These are phyloP conservation scores for Sialis lutaria DNA, from an alignment of 2,888 invertebrate species.

Conservation along the genomic window DNA sequence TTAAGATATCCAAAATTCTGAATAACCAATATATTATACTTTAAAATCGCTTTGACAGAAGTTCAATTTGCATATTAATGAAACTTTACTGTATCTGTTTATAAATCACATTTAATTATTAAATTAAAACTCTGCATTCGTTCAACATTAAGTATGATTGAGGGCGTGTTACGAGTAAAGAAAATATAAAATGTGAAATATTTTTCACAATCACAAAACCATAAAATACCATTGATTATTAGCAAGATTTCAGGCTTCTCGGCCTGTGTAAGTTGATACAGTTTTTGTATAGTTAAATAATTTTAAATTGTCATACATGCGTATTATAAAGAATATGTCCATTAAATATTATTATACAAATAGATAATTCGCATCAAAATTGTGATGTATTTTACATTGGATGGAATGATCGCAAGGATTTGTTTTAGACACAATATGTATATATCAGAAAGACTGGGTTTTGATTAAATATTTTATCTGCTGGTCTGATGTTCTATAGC, in stretches of 20 bases:
- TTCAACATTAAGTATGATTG: too few relatives aligned
- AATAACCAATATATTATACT: too few relatives aligned
- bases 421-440: conserved; percentile 15
- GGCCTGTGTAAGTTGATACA: neutral
- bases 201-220: too few relatives aligned
- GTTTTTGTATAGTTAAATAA: conserved; percentile 5
- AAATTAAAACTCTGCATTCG: too few relatives aligned
- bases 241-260: neutral
- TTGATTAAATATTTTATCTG: conserved; percentile 3
- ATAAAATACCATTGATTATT: too few relatives aligned
- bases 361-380: conserved; percentile 16
- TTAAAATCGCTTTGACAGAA: too few relatives aligned
- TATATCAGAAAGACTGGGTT: conserved; percentile 1
- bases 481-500: conserved; percentile 3
- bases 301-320: conserved; percentile 3
- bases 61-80: too few relatives aligned
- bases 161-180: too few relatives aligned
- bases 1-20: too few relatives aligned
- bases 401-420: conserved; percentile 12
- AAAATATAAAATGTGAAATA: too few relatives aligned
- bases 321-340: conserved; percentile 3
- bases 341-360: conserved; percentile 5
- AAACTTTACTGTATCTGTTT: too few relatives aligned
- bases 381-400: conserved; percentile 23
- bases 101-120: too few relatives aligned